Base-by-base conservation (phyloP, 2,797 vertebrate genomes). In the Amniataba percoides region DNA sequence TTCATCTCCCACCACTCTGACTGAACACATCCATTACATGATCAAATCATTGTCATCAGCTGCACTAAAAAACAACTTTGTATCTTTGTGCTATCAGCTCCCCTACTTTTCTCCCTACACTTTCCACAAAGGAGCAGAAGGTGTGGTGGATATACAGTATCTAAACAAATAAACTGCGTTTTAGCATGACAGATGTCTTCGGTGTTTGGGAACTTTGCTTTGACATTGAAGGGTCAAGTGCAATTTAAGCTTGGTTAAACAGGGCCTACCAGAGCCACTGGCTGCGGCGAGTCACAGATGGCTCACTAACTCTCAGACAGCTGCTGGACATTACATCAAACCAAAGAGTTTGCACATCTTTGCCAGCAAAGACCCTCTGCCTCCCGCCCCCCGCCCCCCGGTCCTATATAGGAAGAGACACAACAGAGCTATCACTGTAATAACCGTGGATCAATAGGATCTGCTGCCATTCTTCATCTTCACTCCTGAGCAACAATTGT, bases 221-320 rank as follows among this genome's bases (percentile, higher is more conserved):
- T 81, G 81, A 79, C 84, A 83, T 72, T 81, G 81, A 78, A 82
- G 56, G 48, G 57, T 75, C 69, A 81, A 84, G 77, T 78, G 51
- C 62, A 75, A 74, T 84, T 82, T 73, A 63, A 80, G 71, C 68
- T 78, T 0, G 21, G 80, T 74, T 86, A 74, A 80, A 71, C 31
- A 34, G 43, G 74, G 64, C 57, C 53, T 49, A 72, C 16, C 48
- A 64, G 64, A 77, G 68, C 56, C 55, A 21, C 46, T 13, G 57
- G 48, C 63, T 58, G 69, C 56, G 55, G 63, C 39, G 34, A 83
- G 61, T 69, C 84, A 87, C 85, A 89, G 83, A 85, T 88, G 83
- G 72, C 80, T 83, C 74, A 11, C 74, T 64, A 49, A 78, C 82
- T 74, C 63, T 82, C 64, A 68, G 66, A 77, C 82, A 88, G 77